phyloP scores from a whole-genome alignment of 1,140 invertebrate species.

The Heliconius eleuchia region DNA sequence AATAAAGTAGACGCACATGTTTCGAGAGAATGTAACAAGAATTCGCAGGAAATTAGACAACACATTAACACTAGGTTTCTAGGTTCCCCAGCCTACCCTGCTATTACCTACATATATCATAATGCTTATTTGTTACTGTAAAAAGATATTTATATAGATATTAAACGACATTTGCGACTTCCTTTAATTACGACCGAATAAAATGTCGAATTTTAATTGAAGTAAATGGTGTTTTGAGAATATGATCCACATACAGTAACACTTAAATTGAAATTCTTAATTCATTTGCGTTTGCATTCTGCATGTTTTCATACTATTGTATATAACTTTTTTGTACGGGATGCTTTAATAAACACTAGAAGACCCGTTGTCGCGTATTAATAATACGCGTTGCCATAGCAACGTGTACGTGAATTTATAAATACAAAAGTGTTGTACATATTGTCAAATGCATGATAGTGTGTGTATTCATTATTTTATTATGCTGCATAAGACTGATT shows the following conservation, averaged over 20 bases:
- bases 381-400: too few relatives aligned
- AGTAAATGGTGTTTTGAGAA: constrained; percentile 1
- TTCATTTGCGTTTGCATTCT: neutral
- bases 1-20: too few relatives aligned
- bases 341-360: neutral
- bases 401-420: too few relatives aligned
- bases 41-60: too few relatives aligned
- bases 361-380: too few relatives aligned
- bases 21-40: too few relatives aligned
- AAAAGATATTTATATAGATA: neutral
- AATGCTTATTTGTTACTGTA: neutral
- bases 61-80: too few relatives aligned
- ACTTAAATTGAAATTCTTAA: neutral
- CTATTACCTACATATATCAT: neutral
- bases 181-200: neutral
- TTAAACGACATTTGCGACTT: neutral
- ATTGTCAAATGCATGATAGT: too few relatives aligned
- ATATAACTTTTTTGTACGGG: neutral
- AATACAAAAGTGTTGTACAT: too few relatives aligned
- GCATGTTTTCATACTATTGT: neutral
- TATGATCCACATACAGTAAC: neutral
- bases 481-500: too few relatives aligned
- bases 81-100: too few relatives aligned
- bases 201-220: neutral
- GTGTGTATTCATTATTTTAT: too few relatives aligned